Conservation (phyloP, 1,140 invertebrate species). For the Caenorhabditis remanei region DNA sequence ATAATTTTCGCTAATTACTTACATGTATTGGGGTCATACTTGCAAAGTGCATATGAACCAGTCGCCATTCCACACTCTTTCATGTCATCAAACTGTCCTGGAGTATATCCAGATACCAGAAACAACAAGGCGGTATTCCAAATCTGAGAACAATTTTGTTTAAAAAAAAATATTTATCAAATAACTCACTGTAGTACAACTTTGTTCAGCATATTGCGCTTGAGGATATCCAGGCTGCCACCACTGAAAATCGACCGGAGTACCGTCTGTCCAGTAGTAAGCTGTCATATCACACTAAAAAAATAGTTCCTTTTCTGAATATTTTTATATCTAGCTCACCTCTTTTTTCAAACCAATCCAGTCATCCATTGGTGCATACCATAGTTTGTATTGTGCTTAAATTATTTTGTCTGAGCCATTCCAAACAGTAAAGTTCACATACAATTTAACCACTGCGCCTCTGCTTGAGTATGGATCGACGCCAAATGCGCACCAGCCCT, state of each 20-base stretch:
- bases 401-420: not conserved
- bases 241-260: slow-evolving; percentile 6
- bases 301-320: not conserved
- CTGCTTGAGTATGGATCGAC: slow-evolving; percentile 21
- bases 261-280: slow-evolving; percentile 32
- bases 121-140: not conserved
- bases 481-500: slow-evolving; percentile 7
- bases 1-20: not conserved
- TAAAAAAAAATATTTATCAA: not conserved
- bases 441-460: slow-evolving; percentile 12
- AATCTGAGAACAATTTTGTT: not conserved
- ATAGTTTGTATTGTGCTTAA: slow-evolving; percentile 30
- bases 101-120: not conserved
- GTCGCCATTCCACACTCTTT: not conserved
- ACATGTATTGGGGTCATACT: slow-evolving; percentile 26
- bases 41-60: slow-evolving; percentile 39
- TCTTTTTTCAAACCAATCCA: slow-evolving; percentile 39
- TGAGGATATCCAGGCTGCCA: slow-evolving; percentile 14
- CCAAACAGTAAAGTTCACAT: not conserved
- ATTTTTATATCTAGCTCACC: not conserved
- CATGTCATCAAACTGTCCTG: slow-evolving; percentile 18
- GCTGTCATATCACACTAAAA: not conserved
- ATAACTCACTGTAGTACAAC: slow-evolving; percentile 19
- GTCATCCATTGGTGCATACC: slow-evolving; percentile 15
- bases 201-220: slow-evolving; percentile 21